Percentiles rank a stretch among this genome's conserved stretches.
phyloP scores from a whole-genome alignment of 1,140 invertebrate genomes.

The Bombus superbus region DNA sequence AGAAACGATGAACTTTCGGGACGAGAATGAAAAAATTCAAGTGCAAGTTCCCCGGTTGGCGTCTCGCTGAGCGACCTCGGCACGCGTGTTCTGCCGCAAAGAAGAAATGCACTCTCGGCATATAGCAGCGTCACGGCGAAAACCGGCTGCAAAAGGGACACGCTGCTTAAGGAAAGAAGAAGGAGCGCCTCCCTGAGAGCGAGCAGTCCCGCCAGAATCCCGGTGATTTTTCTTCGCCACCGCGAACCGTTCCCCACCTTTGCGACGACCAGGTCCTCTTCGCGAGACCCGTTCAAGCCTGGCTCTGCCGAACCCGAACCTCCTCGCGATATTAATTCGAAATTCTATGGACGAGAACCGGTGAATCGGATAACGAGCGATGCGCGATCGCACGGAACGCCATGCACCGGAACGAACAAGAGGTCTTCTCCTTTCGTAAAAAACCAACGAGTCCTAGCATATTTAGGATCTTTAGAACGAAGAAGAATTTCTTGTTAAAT shows the following conservation, averaged over 20 bases:
- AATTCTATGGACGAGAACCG: constrained; percentile 29
- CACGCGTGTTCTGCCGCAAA: constrained; percentile 26
- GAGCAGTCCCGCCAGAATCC: constrained; percentile 30
- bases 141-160: constrained; percentile 55
- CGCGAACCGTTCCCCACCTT: constrained; percentile 19
- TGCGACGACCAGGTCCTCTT: not conserved
- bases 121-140: constrained; percentile 30
- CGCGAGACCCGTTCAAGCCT: not conserved
- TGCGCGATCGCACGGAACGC: constrained; percentile 30
- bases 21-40: constrained; percentile 17
- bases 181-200: not conserved
- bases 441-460: not conserved
- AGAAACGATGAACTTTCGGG: not conserved
- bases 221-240: constrained; percentile 35
- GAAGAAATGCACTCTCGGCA: constrained; percentile 27
- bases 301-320: not conserved
- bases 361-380: constrained; percentile 25
- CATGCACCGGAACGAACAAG: not conserved
- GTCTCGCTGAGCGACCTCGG: constrained; percentile 30
- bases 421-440: not conserved
- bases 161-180: constrained; percentile 52
- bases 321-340: constrained; percentile 21
- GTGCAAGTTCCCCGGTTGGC: constrained; percentile 1
- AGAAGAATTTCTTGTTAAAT: not conserved
- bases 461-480: not conserved